Conservation (phyloP, 2,113 vertebrate species). For the Clinocottus analis region DNA sequence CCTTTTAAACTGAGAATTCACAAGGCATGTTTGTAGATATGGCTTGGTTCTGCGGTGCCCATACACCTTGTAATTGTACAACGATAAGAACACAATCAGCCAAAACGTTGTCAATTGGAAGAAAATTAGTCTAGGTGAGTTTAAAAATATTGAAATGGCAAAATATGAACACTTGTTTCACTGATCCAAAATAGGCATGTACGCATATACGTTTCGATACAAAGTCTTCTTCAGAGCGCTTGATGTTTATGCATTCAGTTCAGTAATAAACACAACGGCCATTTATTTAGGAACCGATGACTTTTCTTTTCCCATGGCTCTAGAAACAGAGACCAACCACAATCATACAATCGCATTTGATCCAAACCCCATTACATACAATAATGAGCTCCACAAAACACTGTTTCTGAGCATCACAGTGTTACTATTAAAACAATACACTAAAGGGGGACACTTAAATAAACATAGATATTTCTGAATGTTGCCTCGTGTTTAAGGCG, state of each 20-base stretch:
- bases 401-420: not conserved
- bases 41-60: not conserved
- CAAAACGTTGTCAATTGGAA: not conserved
- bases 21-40: not conserved
- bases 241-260: not conserved
- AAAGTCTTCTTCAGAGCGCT: not conserved
- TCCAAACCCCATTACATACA: not conserved
- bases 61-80: not conserved
- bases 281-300: not conserved
- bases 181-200: not conserved
- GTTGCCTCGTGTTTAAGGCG: not conserved
- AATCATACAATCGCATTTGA: not conserved
- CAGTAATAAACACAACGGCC: not conserved
- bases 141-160: not conserved
- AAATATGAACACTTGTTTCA: not conserved
- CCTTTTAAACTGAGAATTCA: constrained; percentile 13
- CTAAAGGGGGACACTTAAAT: not conserved
- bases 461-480: not conserved
- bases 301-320: not conserved
- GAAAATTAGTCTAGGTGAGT: not conserved
- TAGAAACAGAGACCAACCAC: not conserved
- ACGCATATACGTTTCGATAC: not conserved
- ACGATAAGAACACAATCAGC: not conserved
- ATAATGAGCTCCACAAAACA: not conserved
- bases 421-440: not conserved